Evolutionary conservation across 2,888 invertebrate genomes (phyloP).

Genomic region (Gnatocerus cornutus): DNA sequence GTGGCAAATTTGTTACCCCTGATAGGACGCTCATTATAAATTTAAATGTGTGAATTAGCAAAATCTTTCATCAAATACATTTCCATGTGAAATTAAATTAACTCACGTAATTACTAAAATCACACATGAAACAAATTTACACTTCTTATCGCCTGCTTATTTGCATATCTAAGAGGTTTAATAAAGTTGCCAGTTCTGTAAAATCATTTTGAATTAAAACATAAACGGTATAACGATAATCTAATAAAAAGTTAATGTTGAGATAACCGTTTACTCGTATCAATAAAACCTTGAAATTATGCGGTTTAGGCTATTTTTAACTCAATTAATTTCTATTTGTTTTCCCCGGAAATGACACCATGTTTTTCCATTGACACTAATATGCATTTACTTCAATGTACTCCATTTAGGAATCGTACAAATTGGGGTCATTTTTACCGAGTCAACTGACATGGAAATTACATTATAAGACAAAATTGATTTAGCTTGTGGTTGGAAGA

Average conservation of each 20-base stretch:
- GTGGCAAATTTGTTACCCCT: too few relatives aligned
- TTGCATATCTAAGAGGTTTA: constrained; percentile 21
- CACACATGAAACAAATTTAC: constrained; percentile 11
- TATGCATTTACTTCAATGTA: neutral
- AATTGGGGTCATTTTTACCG: neutral
- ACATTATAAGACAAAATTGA: too few relatives aligned
- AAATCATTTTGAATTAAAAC: too few relatives aligned
- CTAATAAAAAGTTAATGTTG: neutral
- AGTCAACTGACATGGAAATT: too few relatives aligned
- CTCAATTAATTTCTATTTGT: constrained; percentile 26
- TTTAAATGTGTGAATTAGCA: neutral
- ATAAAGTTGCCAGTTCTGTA: neutral
- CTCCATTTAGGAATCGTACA: neutral
- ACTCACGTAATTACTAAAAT: constrained; percentile 18
- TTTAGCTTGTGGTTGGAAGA: too few relatives aligned
- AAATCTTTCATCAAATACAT: neutral
- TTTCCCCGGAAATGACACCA: constrained; percentile 27
- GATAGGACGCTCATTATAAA: too few relatives aligned
- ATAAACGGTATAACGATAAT: too few relatives aligned
- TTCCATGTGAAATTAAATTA: constrained; percentile 12
- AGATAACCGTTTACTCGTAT: constrained; percentile 13
- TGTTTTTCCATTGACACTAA: constrained; percentile 21
- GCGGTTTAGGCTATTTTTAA: constrained; percentile 20
- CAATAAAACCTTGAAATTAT: constrained; percentile 29
- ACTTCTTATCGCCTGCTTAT: constrained; percentile 24